These are phyloP conservation scores for Micromesistius poutassou DNA, from an alignment of 2,797 vertebrate species.

Conservation along the genomic window DNA sequence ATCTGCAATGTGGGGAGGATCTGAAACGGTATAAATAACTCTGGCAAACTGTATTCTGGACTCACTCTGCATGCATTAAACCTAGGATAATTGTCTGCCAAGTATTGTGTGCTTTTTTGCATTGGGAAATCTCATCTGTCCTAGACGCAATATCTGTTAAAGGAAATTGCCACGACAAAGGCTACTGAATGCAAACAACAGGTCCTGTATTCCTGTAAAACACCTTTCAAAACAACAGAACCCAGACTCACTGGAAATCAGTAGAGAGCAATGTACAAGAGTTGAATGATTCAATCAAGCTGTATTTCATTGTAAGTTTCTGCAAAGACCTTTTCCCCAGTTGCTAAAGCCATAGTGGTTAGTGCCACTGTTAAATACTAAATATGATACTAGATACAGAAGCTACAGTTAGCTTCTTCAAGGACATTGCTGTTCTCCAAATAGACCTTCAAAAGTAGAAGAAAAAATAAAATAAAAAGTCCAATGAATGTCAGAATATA, in stretches of 20 bases:
- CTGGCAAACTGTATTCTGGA: no score
- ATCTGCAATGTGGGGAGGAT: no score
- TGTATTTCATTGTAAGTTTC: not conserved
- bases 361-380: not conserved
- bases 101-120: no score
- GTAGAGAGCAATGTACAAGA: not conserved
- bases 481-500: conserved; percentile 17
- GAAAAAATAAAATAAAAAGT: not conserved
- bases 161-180: no score
- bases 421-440: conserved; percentile 10
- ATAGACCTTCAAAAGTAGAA: not conserved
- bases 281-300: not conserved
- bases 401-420: not conserved
- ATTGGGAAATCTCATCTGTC: no score
- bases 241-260: not conserved
- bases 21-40: no score
- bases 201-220: not conserved
- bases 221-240: not conserved
- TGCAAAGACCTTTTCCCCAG: not conserved
- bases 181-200: not conserved
- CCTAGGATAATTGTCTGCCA: no score
- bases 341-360: not conserved
- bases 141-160: no score
- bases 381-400: not conserved
- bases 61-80: no score